Evolutionary conservation across 1,140 invertebrate genomes (phyloP).

Genomic region (roundworm (Caenorhabditis elegans)): WBcel235 BX284605.5:6687501-6688000

Average conservation of each 20-base stretch:
- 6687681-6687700: conserved; percentile 32
- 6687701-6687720: conserved; percentile 31
- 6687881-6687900: conserved; percentile 20
- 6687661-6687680: conserved; percentile 14
- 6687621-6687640: background rate
- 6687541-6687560: conserved; percentile 11
- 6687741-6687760: conserved; percentile 34
- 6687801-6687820: background rate
- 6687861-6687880: background rate
- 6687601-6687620: background rate
- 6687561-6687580: conserved; percentile 32
- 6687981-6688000: no score
- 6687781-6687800: conserved; percentile 15
- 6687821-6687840: background rate
- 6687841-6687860: conserved; percentile 25
- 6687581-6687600: conserved; percentile 8
- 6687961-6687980: no score
- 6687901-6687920: conserved; percentile 4
- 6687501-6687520: conserved; percentile 34
- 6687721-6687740: conserved; percentile 34
- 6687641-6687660: conserved; percentile 33
- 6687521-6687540: conserved; percentile 22
- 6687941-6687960: conserved; percentile 38
- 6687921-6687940: conserved; percentile 8
- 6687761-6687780: conserved; percentile 32